Base-by-base conservation (phyloP, 2,888 invertebrate genomes). In the Axea sp. region DNA sequence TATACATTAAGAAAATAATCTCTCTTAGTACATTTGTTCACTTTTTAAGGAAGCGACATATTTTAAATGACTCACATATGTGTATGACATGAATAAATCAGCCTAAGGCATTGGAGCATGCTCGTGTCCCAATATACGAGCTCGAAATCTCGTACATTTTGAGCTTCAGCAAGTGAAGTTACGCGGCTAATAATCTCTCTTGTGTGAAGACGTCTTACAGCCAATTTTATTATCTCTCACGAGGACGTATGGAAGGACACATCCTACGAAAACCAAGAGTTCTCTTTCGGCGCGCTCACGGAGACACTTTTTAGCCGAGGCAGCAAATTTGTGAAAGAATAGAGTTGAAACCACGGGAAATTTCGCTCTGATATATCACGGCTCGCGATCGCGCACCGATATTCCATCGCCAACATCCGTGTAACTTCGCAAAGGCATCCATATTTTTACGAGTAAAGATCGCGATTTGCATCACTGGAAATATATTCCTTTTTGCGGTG, bases 211-310 rank as follows among this genome's bases (percentile, higher is more conserved):
- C 45, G 65, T 30, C 28, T 22, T 17, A 30, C 15, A 41, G 35
- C 39, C 39, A 68, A 68, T 57, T 68, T 68, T 68, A 68, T 68
- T 68, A 68, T 68, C 57, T 51, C 30, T 9, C 24, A 35, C 28
- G 43, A 59, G 57, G 41, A 49, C 71, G 51, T 19, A 64, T 14
- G 59, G 7, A 22, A 17, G 41, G 37, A 53, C 39, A 28, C 17
- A 28, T 35, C 28, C 33, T 1, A 31, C 39, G 53, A 37, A 45
- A 47, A 39, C 64, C 3, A 12, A 53, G 33, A 14, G 53, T 35
- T 41, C 7, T 43, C 12, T 5, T 6, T 31, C 12, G 12, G 6
- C 12, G 31, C 31, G 37, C 37, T n/a, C 33, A 9, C 15, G 11
- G 6, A 37, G 43, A 43, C 41, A 47, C 41, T 51, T 72, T 72